phyloP scores from a whole-genome alignment of 2,113 vertebrate species.

The Rattus rattus region DNA sequence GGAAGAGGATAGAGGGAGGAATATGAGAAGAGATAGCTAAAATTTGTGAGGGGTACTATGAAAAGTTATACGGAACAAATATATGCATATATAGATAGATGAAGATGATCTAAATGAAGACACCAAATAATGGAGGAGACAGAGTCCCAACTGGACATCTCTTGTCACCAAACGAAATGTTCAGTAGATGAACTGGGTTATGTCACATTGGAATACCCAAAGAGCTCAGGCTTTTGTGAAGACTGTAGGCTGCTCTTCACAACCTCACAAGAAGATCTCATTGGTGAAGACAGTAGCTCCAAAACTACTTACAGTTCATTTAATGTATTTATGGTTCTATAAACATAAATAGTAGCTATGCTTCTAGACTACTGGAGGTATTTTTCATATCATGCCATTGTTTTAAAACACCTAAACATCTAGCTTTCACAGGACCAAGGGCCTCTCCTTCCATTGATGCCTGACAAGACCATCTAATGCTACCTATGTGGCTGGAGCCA shows the following conservation, averaged over 20 bases:
- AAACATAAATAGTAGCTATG: background rate
- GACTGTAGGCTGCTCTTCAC: background rate
- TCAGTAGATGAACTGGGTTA: background rate
- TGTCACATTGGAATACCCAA: background rate
- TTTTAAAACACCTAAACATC: background rate
- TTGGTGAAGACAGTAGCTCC: background rate
- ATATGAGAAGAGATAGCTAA: background rate
- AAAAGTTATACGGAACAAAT: background rate
- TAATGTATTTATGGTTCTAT: background rate
- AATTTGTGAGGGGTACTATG: background rate
- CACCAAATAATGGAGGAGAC: background rate
- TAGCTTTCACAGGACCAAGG: too few relatives aligned
- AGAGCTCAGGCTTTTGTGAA: background rate
- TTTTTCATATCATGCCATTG: background rate
- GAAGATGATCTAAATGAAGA: background rate
- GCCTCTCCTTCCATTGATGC: too few relatives aligned
- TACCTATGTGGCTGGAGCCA: too few relatives aligned
- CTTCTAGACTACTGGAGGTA: background rate
- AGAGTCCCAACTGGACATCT: background rate
- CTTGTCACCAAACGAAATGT: background rate
- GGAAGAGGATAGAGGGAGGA: too few relatives aligned
- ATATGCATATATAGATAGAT: background rate
- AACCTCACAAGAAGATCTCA: background rate
- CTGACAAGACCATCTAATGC: too few relatives aligned
- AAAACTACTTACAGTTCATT: background rate